A percentile compares a stretch with the other conserved stretches of the same genome.
Conservation (phyloP, 2,797 vertebrate genomes). For the Vireo griseus region DNA sequence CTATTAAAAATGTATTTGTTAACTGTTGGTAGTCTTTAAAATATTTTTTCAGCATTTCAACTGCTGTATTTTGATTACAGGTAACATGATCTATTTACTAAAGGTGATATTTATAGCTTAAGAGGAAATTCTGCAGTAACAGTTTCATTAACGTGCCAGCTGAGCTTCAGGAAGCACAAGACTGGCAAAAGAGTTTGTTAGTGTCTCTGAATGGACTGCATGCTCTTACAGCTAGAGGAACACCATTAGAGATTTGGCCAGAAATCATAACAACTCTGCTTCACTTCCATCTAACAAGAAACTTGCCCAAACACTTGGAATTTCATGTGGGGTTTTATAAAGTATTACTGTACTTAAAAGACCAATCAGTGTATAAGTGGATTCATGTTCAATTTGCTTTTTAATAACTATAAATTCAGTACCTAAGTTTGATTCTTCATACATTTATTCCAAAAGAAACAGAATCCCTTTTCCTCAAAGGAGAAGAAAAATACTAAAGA, state of each 20-base stretch:
- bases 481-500: not conserved
- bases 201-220: not conserved
- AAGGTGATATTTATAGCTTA: not conserved
- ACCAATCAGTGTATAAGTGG: not conserved
- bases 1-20: not conserved
- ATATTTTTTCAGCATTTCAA: not conserved
- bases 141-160: not conserved
- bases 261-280: not conserved
- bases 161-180: not conserved
- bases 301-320: not conserved
- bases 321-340: accelerated
- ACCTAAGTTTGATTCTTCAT: not conserved
- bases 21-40: not conserved
- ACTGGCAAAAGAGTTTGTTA: not conserved
- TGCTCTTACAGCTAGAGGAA: not conserved
- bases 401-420: not conserved
- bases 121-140: not conserved
- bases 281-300: not conserved
- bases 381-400: not conserved
- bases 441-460: not conserved
- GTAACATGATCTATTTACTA: not conserved
- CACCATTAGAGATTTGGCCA: not conserved
- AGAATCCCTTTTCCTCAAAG: not conserved
- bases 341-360: not conserved
- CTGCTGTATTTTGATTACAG: not conserved